A percentile compares a stretch with the other conserved stretches of the same genome.
These are phyloP conservation scores for Ellobius talpinus DNA, from an alignment of 2,113 vertebrate species.

Conservation along the genomic window DNA sequence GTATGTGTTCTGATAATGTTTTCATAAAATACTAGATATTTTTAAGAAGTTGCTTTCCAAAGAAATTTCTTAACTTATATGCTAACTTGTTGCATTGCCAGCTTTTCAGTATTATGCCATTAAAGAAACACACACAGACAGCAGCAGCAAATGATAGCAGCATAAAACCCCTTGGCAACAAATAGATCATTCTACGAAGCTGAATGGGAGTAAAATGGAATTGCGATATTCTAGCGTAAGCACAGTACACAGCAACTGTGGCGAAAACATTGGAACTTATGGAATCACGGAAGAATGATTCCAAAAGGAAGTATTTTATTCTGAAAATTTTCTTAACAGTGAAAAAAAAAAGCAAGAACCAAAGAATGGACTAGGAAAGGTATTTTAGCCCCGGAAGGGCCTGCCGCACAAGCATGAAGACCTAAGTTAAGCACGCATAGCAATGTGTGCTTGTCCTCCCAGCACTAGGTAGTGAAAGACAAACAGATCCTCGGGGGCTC, in stretches of 20 bases:
- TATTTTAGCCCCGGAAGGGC: neutral
- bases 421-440: neutral
- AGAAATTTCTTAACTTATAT: conserved; percentile 61
- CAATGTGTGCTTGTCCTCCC: too few species aligned
- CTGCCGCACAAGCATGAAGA: neutral
- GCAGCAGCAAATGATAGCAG: conserved; percentile 58
- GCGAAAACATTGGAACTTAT: conserved; percentile 36
- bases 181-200: conserved; percentile 22
- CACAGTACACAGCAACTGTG: conserved; percentile 46
- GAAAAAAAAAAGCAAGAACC: neutral
- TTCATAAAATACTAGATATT: conserved; percentile 71
- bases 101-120: conserved; percentile 63
- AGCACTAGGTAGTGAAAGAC: too few species aligned
- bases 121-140: conserved; percentile 66
- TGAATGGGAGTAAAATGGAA: conserved; percentile 59
- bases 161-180: conserved; percentile 59
- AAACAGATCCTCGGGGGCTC: too few species aligned
- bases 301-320: conserved; percentile 38
- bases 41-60: conserved; percentile 61
- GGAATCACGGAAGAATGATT: conserved; percentile 23
- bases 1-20: conserved; percentile 64
- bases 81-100: conserved; percentile 61
- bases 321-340: conserved; percentile 14
- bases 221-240: conserved; percentile 57
- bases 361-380: neutral